A percentile compares a stretch with the other conserved stretches of the same genome.
Evolutionary conservation across 1,140 invertebrate species (phyloP).

Genomic region (Octopus bimaculoides): DNA sequence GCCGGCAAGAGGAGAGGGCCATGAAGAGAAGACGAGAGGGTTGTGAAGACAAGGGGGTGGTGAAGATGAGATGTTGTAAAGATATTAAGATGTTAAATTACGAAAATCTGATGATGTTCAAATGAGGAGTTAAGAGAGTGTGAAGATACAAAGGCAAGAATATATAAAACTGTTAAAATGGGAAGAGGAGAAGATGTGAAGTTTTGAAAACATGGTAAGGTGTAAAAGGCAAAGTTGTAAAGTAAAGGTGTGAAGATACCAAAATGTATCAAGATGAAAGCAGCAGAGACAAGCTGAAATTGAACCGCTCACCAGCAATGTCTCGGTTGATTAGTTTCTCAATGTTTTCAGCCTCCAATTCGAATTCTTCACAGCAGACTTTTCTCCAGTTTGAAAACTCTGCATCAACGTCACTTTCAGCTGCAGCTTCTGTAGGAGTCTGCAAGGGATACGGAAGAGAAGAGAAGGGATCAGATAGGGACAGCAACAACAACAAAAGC

Average conservation of each 20-base stretch:
- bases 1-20: neutral
- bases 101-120: neutral
- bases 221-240: neutral
- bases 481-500: too few relatives aligned
- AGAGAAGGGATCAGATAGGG: too few relatives aligned
- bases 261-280: neutral
- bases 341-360: neutral
- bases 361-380: neutral
- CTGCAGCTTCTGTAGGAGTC: neutral
- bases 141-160: neutral
- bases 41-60: neutral
- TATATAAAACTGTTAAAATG: neutral
- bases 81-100: neutral
- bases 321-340: slow-evolving; percentile 1
- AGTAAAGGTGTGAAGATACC: neutral
- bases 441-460: neutral
- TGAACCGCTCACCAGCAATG: neutral
- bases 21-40: neutral
- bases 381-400: neutral
- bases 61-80: neutral
- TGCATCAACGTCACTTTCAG: neutral
- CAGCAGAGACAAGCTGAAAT: neutral
- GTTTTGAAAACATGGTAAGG: neutral
- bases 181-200: neutral
- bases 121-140: neutral